Conservation (phyloP, 2,888 invertebrate genomes). For the Monoplex corrugatus region DNA sequence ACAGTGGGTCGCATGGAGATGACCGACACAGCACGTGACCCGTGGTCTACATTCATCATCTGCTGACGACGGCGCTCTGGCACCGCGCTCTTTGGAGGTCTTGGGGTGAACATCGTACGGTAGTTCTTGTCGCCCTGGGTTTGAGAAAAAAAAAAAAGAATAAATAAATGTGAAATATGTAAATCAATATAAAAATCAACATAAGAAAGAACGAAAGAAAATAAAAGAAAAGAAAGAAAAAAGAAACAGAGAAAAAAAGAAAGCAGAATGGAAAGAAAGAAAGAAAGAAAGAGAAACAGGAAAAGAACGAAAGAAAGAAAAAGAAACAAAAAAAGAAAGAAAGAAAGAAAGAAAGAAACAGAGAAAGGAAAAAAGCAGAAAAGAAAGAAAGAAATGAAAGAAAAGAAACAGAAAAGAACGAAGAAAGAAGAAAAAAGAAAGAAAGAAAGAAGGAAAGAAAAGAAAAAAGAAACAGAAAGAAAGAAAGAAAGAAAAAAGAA, state of each 20-base stretch:
- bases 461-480: too few relatives aligned
- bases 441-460: too few relatives aligned
- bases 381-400: neutral
- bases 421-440: neutral
- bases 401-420: neutral
- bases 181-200: neutral
- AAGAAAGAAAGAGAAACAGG: neutral
- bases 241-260: neutral
- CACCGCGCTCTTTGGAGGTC: constrained; percentile 48
- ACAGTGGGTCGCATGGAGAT: constrained; percentile 41
- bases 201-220: neutral
- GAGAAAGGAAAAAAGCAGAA: too few relatives aligned
- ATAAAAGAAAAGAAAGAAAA: neutral
- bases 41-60: neutral
- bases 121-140: constrained; percentile 47
- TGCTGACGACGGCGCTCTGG: neutral
- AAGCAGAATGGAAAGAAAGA: neutral
- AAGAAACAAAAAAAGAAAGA: neutral
- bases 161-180: too few relatives aligned
- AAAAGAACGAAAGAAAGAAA: neutral
- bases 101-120: constrained; percentile 52
- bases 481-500: too few relatives aligned
- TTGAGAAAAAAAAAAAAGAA: too few relatives aligned
- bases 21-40: constrained; percentile 8
- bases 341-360: too few relatives aligned